These are phyloP conservation scores for Chaetoderma sp. DNA, from an alignment of 2,888 invertebrate species.

Conservation along the genomic window DNA sequence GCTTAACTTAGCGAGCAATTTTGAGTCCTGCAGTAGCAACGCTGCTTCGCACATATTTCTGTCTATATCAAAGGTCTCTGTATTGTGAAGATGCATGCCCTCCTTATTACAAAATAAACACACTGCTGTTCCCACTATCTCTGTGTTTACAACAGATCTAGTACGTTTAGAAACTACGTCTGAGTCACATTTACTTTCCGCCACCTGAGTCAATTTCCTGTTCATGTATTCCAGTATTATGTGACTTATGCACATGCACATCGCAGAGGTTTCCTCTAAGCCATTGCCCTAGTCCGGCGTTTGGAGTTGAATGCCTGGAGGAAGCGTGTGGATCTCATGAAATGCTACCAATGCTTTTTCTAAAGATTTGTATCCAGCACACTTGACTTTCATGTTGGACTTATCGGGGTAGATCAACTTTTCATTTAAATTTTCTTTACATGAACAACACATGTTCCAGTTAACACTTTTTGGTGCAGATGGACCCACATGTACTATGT, in stretches of 20 bases:
- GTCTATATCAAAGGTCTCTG: not conserved
- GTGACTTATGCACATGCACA: not conserved
- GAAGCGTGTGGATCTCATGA: not conserved
- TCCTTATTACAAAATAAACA: not conserved
- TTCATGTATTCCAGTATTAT: not conserved
- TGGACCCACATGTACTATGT: too few species aligned
- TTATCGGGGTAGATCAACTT: too few species aligned
- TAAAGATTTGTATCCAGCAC: not conserved
- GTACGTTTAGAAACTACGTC: not conserved
- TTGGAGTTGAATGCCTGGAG: not conserved
- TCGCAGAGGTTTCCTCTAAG: not conserved
- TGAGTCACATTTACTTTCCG: not conserved
- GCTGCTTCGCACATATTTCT: not conserved
- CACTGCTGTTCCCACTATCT: too few species aligned
- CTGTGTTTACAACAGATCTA: not conserved
- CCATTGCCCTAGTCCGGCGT: not conserved
- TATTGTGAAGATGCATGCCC: not conserved
- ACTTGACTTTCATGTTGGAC: too few species aligned
- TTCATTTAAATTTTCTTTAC: too few species aligned
- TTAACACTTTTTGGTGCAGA: too few species aligned
- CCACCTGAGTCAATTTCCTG: not conserved
- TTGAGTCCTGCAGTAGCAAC: not conserved
- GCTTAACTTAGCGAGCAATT: not conserved
- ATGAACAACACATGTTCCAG: too few species aligned
- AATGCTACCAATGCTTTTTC: not conserved